Conservation (phyloP, 1,140 invertebrate genomes). For the Drosophila orena region DNA sequence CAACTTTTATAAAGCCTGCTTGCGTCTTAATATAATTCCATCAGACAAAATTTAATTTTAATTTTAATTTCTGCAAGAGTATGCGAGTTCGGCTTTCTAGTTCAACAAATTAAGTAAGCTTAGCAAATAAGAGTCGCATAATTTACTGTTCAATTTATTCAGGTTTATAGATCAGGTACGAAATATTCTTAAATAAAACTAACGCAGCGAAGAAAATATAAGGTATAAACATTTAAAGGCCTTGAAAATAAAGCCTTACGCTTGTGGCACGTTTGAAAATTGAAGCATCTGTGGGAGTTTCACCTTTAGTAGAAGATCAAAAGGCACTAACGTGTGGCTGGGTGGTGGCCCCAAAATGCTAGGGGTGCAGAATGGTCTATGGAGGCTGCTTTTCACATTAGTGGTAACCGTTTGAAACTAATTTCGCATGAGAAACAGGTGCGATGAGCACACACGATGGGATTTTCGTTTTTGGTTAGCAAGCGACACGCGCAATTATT, state of each 20-base stretch:
- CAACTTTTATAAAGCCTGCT: too few relatives aligned
- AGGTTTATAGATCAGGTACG: too few relatives aligned
- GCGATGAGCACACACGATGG: conserved; percentile 43
- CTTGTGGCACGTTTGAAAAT: neutral
- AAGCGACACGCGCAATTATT: conserved; percentile 81
- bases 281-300: neutral
- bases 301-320: conserved; percentile 61
- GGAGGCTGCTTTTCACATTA: conserved; percentile 63
- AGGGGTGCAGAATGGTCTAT: neutral
- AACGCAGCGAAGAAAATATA: too few relatives aligned
- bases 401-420: conserved; percentile 70
- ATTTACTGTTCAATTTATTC: too few relatives aligned
- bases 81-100: neutral
- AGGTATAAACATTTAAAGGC: too few relatives aligned
- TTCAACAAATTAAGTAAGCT: neutral
- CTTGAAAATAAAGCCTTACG: neutral
- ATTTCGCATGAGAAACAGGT: conserved; percentile 80
- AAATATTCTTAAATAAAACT: too few relatives aligned
- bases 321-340: conserved; percentile 62
- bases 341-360: conserved; percentile 10
- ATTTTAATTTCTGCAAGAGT: neutral
- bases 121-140: too few relatives aligned
- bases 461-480: conserved; percentile 67
- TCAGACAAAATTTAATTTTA: too few relatives aligned
- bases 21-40: too few relatives aligned